phyloP scores from a whole-genome alignment of 2,888 invertebrate genomes.

The Synanthedon tipuliformis region DNA sequence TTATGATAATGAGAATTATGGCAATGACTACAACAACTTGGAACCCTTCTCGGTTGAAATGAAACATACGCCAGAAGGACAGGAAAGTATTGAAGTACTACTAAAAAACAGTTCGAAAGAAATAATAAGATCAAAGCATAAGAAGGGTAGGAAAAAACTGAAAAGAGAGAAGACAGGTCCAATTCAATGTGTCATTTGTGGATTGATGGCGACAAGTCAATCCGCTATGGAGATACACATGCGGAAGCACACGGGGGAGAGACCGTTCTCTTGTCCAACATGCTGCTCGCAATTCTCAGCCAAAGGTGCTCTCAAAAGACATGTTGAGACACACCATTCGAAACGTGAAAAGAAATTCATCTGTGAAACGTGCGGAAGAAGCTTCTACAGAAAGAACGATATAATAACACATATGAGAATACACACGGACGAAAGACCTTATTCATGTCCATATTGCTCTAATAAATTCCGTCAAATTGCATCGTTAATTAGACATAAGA shows the following conservation, averaged over 20 bases:
- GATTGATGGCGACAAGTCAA: conserved; percentile 28
- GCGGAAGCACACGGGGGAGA: conserved; percentile 54
- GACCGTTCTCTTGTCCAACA: conserved; percentile 37
- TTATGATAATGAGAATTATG: conserved; percentile 12
- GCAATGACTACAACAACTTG: conserved; percentile 7
- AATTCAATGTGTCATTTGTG: conserved; percentile 44
- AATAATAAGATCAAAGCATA: conserved; percentile 13
- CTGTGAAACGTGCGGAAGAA: conserved; percentile 56
- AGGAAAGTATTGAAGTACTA: conserved; percentile 5
- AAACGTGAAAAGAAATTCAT: conserved; percentile 42
- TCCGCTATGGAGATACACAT: conserved; percentile 50
- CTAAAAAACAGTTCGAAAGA: conserved; percentile 8
- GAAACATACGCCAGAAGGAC: conserved; percentile 3
- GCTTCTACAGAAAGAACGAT: conserved; percentile 46
- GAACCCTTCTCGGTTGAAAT: conserved; percentile 10
- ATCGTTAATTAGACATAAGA: conserved; percentile 49
- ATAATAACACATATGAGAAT: conserved; percentile 51
- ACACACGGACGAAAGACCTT: conserved; percentile 52
- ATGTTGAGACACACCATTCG: conserved; percentile 34
- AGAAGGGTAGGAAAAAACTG: conserved; percentile 16
- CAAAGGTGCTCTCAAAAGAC: conserved; percentile 45
- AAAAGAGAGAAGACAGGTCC: conserved; percentile 26
- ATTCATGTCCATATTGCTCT: conserved; percentile 41
- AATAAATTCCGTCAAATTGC: conserved; percentile 45
- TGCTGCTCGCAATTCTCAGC: conserved; percentile 38